Percentiles rank a stretch among this genome's conserved stretches.
phyloP scores from a whole-genome alignment of 2,113 vertebrate species.

The Otolemur garnettii region DNA sequence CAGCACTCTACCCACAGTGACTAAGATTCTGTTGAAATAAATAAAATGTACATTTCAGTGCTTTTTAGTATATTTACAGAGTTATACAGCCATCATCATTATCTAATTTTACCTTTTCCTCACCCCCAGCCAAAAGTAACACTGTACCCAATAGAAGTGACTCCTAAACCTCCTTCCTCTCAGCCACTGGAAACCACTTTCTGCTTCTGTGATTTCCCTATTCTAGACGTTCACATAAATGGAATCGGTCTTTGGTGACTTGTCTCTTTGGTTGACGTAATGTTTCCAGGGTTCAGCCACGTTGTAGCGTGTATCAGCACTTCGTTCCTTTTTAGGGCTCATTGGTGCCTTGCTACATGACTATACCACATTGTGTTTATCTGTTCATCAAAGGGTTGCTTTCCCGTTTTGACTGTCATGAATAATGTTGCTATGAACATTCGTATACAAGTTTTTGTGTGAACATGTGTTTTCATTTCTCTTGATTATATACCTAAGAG shows the following conservation, averaged over 20 bases:
- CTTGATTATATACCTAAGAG: neutral
- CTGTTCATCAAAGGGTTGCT: neutral
- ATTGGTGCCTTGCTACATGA: neutral
- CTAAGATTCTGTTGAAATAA: no score
- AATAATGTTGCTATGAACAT: neutral
- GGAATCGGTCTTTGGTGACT: neutral
- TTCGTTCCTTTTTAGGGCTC: neutral
- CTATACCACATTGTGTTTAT: neutral
- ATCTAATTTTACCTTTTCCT: constrained; percentile 28
- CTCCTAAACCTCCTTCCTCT: neutral
- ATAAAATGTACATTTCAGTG: neutral
- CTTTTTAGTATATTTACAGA: constrained; percentile 2
- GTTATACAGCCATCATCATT: neutral
- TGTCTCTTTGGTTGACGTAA: neutral
- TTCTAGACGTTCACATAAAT: neutral
- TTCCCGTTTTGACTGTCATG: neutral
- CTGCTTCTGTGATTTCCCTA: neutral
- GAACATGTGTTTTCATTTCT: neutral
- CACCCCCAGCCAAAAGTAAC: neutral
- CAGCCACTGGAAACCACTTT: neutral
- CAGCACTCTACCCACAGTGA: no score
- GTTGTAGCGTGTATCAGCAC: neutral
- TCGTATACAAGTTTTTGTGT: neutral
- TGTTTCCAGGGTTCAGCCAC: neutral
- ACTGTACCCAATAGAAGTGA: neutral